Conservation (phyloP, 2,797 vertebrate genomes). For the Hirundo rustica region DNA sequence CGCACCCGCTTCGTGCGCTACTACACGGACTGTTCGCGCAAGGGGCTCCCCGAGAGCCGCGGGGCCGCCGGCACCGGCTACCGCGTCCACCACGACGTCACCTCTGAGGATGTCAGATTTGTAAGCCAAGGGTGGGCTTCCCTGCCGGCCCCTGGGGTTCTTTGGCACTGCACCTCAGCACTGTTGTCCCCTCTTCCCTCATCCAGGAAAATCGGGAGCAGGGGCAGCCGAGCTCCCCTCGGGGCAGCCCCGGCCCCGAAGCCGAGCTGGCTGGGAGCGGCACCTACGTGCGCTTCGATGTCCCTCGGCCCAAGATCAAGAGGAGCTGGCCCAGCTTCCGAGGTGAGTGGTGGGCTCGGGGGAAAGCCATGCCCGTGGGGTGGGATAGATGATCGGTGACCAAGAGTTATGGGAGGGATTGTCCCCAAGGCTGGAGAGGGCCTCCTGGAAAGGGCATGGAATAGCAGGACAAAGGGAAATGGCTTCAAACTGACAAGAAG, state of each 20-base stretch:
- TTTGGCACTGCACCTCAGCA: fast-evolving
- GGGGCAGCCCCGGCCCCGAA: conserved; percentile 78
- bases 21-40: conserved; percentile 80
- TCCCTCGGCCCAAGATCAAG: conserved; percentile 84
- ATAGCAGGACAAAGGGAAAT: neutral
- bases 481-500: neutral
- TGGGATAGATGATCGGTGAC: fast-evolving
- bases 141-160: fast-evolving
- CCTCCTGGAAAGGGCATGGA: neutral
- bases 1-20: conserved; percentile 88
- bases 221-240: conserved; percentile 61
- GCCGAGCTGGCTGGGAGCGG: conserved; percentile 74
- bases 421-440: neutral
- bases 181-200: neutral
- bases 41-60: conserved; percentile 47
- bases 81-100: conserved; percentile 90
- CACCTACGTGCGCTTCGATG: conserved; percentile 90
- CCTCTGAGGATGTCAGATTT: conserved; percentile 87
- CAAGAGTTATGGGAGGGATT: neutral
- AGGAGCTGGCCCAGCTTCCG: conserved; percentile 89
- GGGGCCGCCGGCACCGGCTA: conserved; percentile 76
- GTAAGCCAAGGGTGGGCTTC: conserved; percentile 78
- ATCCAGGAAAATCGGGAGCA: conserved; percentile 82
- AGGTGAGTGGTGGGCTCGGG: conserved; percentile 71
- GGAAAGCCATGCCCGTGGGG: fast-evolving